These are phyloP conservation scores for Brachyhypopomus gauderio DNA, from an alignment of 2,113 vertebrate species.

Conservation along the genomic window DNA sequence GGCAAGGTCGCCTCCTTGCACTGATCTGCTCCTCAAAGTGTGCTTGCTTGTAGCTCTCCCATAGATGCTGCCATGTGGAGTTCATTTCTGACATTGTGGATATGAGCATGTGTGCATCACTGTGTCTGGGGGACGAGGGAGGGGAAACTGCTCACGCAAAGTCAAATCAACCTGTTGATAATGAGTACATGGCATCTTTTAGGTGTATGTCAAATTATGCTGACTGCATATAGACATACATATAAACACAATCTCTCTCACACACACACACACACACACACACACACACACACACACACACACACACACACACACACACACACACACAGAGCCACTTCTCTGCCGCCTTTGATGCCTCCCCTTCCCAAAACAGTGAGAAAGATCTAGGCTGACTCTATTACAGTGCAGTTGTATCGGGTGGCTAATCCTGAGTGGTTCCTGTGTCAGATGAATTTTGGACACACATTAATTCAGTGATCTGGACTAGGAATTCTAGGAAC, in stretches of 20 bases:
- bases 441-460: no score
- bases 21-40: conserved; percentile 15
- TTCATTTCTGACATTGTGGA: conserved; percentile 25
- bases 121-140: not conserved
- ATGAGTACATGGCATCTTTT: not conserved
- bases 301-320: not conserved
- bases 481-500: no score
- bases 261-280: not conserved
- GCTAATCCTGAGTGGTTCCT: no score
- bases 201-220: no score
- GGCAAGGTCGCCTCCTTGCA: conserved; percentile 35
- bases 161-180: not conserved
- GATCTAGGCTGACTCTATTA: no score
- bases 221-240: not conserved
- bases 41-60: conserved; percentile 24
- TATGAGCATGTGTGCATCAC: conserved; percentile 7
- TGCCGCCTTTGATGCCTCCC: no score
- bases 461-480: no score
- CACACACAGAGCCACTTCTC: no score
- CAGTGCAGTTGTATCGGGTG: no score
- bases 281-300: not conserved
- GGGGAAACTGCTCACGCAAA: not conserved
- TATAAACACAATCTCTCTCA: not conserved
- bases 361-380: no score
- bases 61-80: conserved; percentile 31